Conservation (phyloP, 2,797 vertebrate species). For the Emys orbicularis region DNA sequence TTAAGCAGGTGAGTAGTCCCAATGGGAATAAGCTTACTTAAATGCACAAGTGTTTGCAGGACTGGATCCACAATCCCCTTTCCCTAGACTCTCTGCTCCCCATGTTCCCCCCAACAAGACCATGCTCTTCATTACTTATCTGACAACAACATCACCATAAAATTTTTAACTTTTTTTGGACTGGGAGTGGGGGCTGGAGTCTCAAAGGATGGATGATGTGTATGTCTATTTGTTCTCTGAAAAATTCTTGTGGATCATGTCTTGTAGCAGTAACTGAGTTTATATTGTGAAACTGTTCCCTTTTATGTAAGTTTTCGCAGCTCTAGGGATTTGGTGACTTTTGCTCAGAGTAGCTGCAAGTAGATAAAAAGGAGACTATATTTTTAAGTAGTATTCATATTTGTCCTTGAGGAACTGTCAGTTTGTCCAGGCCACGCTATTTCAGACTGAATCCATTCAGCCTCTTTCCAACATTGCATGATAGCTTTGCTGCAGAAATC, state of each 20-base stretch:
- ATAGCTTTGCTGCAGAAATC: not conserved
- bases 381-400: not conserved
- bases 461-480: not conserved
- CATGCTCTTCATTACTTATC: not conserved
- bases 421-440: not conserved
- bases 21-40: not conserved
- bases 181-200: fast-evolving
- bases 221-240: not conserved
- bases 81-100: not conserved
- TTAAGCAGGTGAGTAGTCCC: not conserved
- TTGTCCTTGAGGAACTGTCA: not conserved
- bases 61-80: not conserved
- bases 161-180: not conserved
- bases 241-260: not conserved
- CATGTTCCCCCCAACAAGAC: not conserved
- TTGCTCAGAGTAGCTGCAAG: not conserved
- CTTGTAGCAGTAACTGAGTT: not conserved
- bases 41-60: not conserved
- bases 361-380: not conserved
- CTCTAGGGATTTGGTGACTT: not conserved
- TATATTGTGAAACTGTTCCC: not conserved
- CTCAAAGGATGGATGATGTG: not conserved
- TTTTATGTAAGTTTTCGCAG: not conserved
- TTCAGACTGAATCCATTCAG: not conserved
- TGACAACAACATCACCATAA: not conserved